A percentile compares a stretch with the other conserved stretches of the same genome.
These are phyloP conservation scores for Eulacestoma nigropectus DNA, from an alignment of 2,113 vertebrate genomes.

Conservation along the genomic window DNA sequence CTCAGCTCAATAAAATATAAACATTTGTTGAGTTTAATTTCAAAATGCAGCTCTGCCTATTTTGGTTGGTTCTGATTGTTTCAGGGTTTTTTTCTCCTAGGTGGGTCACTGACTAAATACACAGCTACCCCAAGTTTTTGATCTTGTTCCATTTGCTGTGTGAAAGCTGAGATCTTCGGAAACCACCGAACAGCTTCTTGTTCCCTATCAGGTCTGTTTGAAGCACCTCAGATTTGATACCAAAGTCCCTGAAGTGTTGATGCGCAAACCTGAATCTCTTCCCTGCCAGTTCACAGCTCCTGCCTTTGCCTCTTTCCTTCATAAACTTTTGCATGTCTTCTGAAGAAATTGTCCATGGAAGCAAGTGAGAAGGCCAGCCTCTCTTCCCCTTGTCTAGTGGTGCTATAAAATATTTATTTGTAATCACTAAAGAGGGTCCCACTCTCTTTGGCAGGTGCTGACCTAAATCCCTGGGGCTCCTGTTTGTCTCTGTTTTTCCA, in stretches of 20 bases:
- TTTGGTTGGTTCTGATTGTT: no score
- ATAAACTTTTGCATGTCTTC: not conserved
- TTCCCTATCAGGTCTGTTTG: not conserved
- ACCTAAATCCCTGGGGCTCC: not conserved
- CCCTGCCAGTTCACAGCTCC: not conserved
- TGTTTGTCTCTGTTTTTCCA: not conserved
- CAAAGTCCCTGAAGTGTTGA: not conserved
- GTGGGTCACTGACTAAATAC: not conserved
- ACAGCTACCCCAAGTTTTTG: not conserved
- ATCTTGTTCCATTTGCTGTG: not conserved
- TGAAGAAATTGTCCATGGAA: not conserved
- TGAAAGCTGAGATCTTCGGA: not conserved
- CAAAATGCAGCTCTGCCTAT: not conserved
- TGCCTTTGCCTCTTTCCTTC: not conserved
- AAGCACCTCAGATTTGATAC: not conserved
- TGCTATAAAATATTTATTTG: not conserved
- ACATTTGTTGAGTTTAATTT: not conserved
- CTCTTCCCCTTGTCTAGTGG: not conserved
- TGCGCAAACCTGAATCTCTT: not conserved
- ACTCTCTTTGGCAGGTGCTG: not conserved
- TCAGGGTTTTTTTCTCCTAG: not conserved
- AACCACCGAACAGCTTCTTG: not conserved
- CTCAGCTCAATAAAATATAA: not conserved
- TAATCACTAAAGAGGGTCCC: not conserved
- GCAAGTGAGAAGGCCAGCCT: not conserved